Conservation (phyloP, 2,888 invertebrate species). For the Drosophila pseudotalamancana region DNA sequence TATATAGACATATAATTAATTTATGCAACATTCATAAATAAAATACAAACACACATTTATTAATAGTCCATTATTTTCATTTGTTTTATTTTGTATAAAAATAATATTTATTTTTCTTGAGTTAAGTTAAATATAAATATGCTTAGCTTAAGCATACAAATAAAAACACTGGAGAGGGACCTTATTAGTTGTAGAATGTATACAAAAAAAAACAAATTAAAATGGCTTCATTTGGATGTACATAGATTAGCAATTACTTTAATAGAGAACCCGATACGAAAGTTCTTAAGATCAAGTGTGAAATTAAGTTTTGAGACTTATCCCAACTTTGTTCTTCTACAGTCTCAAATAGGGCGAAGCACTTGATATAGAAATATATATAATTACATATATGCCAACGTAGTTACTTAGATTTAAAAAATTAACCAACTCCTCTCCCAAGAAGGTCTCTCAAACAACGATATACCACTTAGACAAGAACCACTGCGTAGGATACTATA, state of each 20-base stretch:
- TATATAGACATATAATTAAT: constrained; percentile 18
- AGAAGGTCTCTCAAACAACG: constrained; percentile 78
- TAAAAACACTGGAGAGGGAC: constrained; percentile 83
- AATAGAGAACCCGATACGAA: constrained; percentile 5
- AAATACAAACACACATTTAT: constrained; percentile 44
- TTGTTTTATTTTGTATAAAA: constrained; percentile 56
- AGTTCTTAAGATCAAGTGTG: constrained; percentile 6
- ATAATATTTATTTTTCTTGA: background rate
- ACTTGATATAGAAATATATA: constrained; percentile 9
- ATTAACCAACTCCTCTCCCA: constrained; percentile 70
- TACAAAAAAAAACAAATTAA: constrained; percentile 37
- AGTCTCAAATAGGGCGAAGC: constrained; percentile 13
- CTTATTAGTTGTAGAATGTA: constrained; percentile 80
- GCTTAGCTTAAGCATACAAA: constrained; percentile 27
- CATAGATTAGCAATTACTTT: constrained; percentile 45
- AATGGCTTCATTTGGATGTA: constrained; percentile 44
- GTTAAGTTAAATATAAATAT: constrained; percentile 2
- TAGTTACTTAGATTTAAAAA: constrained; percentile 35
- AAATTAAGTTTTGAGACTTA: constrained; percentile 16
- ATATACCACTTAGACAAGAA: constrained; percentile 61
- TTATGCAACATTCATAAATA: constrained; percentile 40
- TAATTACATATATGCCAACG: constrained; percentile 5
- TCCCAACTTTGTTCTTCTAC: background rate
- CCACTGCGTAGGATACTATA: constrained; percentile 41
- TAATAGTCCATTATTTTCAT: constrained; percentile 29